These are phyloP conservation scores for Mythimna lalbum DNA, from an alignment of 2,888 invertebrate species.

Conservation along the genomic window DNA sequence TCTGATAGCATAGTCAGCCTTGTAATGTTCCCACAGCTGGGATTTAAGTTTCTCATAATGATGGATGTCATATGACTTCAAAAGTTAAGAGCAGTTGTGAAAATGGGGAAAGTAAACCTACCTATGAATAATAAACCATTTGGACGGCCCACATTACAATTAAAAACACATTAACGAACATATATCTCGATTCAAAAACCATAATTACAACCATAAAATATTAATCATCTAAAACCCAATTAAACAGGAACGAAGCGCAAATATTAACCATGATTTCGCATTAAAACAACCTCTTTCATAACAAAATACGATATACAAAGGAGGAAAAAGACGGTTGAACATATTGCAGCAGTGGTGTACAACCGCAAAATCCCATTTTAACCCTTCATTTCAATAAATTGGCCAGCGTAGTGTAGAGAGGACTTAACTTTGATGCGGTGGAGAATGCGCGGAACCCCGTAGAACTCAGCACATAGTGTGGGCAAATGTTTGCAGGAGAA, in stretches of 20 bases:
- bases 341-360: constrained; percentile 56
- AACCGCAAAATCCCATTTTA: constrained; percentile 75
- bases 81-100: too few species aligned
- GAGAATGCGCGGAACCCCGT: constrained; percentile 21
- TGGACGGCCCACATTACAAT: neutral
- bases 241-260: constrained; percentile 22
- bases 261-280: constrained; percentile 39
- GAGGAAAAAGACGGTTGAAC: constrained; percentile 58
- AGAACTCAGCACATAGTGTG: constrained; percentile 44
- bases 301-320: constrained; percentile 48
- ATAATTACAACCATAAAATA: constrained; percentile 10
- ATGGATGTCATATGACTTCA: too few species aligned
- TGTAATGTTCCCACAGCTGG: too few species aligned
- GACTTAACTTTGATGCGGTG: constrained; percentile 68
- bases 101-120: too few species aligned
- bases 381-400: constrained; percentile 79
- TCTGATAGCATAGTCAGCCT: too few species aligned
- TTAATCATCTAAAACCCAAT: constrained; percentile 37
- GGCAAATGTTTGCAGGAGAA: constrained; percentile 60
- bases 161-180: neutral
- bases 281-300: constrained; percentile 46
- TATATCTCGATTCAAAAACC: neutral
- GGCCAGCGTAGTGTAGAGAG: constrained; percentile 55
- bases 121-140: neutral
- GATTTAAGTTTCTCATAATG: too few species aligned